Evolutionary conservation across 2,888 invertebrate species (phyloP).

Genomic region (Entomobrya proxima): DNA sequence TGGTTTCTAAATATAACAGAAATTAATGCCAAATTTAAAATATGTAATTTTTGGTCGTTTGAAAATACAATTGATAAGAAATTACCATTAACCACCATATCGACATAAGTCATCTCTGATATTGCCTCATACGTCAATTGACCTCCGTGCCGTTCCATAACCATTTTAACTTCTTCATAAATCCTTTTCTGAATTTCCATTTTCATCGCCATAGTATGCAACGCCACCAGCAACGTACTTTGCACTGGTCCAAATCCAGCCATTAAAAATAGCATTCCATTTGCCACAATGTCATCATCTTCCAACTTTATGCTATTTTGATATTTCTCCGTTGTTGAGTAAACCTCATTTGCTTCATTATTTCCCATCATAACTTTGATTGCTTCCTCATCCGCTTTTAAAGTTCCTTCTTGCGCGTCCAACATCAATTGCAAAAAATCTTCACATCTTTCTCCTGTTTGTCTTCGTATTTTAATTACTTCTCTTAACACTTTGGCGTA

Average conservation of each 20-base stretch:
- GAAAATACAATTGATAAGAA: background rate
- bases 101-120: slow-evolving; percentile 60
- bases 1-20: background rate
- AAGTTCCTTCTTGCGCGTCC: slow-evolving; percentile 79
- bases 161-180: slow-evolving; percentile 15
- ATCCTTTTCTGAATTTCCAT: slow-evolving; percentile 61
- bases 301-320: background rate
- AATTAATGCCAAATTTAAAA: background rate
- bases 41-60: background rate
- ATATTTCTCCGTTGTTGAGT: no score
- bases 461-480: slow-evolving; percentile 79
- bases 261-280: slow-evolving; percentile 54
- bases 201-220: slow-evolving; percentile 60
- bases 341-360: background rate
- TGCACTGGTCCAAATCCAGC: slow-evolving; percentile 65
- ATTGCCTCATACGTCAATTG: slow-evolving; percentile 69
- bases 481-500: slow-evolving; percentile 79
- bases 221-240: slow-evolving; percentile 45
- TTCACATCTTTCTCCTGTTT: slow-evolving; percentile 78
- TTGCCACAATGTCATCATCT: slow-evolving; percentile 49
- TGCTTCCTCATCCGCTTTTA: no score
- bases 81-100: slow-evolving; percentile 70
- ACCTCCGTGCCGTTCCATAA: slow-evolving; percentile 50
- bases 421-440: slow-evolving; percentile 81
- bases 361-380: no score